Evolutionary conservation across 2,113 vertebrate genomes (phyloP), one percentile per base, ranked within the genome.

Genomic region (Passer montanus): DNA sequence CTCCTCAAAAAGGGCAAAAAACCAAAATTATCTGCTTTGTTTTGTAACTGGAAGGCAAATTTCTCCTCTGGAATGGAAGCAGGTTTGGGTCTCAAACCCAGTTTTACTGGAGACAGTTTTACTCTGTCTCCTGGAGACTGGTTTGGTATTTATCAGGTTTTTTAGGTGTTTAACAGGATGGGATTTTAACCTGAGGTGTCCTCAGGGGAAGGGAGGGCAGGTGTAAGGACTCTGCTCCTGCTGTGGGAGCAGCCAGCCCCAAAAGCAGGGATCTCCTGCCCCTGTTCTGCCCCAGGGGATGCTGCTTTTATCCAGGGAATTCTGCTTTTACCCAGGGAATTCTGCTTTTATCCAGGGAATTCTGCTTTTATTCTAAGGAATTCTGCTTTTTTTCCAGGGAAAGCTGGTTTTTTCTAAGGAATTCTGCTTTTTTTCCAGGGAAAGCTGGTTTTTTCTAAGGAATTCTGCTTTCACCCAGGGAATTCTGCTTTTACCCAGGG

Each of bases 81-180:
- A 76, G 17, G 12, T 62, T 41, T 74, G 53, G 35, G 53, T 53
- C 80, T 58, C 31, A 23, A 67, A 43, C 7, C 26, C 16, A 49
- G 55, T 13, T 55, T 20, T 31, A 31, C 30, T 31, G 53, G 30
- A 52, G 30, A 31, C 53, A 55, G 39, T n/a, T 87, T 33, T 23
- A 17, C 22, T 58, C 4, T 30, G 27, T 26, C 26, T 39, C 6
- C n/a, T 41, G 43, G 28, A 68, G 27, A 22, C 18, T 75, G 52
- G 39, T 39, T 68, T 59, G 17, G 27, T 7, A 41, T 67, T 66
- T 37, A 24, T 9, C 55, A 60, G 39, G 35, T 22, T 6, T 50
- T 63, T 41, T 4, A 1, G 33, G 16, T 3, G 28, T 35, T 67
- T 31, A 7, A 15, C 0, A 67, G 33, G 20, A 28, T 1, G 8